Percentiles rank a stretch among this genome's conserved stretches.
Conservation (phyloP, 2,113 vertebrate genomes). For the Dicaeum eximium region DNA sequence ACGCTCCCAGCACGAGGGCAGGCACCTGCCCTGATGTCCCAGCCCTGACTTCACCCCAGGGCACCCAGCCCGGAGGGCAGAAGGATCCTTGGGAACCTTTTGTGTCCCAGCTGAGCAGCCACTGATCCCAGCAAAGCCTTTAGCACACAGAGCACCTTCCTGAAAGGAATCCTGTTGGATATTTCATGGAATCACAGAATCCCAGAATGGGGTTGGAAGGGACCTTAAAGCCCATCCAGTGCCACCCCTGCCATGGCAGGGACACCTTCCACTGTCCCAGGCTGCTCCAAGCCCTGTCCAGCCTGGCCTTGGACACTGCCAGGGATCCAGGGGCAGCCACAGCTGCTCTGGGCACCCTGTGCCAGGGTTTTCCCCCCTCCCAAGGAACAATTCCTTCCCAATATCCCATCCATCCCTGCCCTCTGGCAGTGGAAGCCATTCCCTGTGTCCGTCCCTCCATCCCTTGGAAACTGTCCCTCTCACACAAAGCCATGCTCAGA, state of each 20-base stretch:
- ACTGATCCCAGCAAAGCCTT: neutral
- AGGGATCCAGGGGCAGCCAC: neutral
- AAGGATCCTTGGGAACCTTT: neutral
- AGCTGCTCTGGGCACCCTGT: neutral
- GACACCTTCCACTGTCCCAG: neutral
- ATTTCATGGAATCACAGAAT: neutral
- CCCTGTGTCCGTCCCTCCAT: neutral
- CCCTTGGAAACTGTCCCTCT: neutral
- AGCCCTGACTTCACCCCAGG: neutral
- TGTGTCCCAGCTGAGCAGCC: neutral
- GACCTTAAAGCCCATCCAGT: fast-evolving
- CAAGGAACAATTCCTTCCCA: neutral
- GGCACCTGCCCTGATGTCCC: neutral
- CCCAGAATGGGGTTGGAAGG: too few relatives aligned
- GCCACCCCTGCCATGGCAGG: neutral
- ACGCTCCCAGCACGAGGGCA: neutral
- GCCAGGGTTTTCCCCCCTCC: neutral
- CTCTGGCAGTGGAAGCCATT: neutral
- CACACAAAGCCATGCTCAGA: neutral
- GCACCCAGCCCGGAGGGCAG: neutral
- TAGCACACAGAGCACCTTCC: neutral
- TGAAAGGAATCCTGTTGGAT: neutral
- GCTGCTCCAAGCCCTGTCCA: neutral
- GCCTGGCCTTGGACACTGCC: neutral
- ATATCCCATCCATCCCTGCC: neutral